Evolutionary conservation across 1,140 invertebrate species (phyloP).

Genomic region (Atta texana): DNA sequence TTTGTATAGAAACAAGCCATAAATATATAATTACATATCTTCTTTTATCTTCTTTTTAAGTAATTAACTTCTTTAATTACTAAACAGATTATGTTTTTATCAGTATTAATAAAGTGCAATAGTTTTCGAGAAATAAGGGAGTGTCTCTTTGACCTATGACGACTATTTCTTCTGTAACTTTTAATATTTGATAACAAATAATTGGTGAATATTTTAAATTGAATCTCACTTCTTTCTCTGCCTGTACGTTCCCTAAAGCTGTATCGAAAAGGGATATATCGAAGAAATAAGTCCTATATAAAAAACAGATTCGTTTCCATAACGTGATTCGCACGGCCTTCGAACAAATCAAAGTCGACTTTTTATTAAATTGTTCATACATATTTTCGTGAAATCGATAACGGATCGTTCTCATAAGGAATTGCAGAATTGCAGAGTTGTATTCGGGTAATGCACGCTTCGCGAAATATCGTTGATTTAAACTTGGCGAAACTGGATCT

Average conservation of each 20-base stretch:
- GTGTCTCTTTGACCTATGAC: too few species aligned
- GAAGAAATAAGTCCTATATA: conserved; percentile 13
- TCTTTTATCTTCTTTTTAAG: too few species aligned
- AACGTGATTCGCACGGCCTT: neutral
- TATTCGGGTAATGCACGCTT: conserved; percentile 42
- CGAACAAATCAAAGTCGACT: conserved; percentile 1
- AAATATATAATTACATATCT: too few species aligned
- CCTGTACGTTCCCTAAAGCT: neutral
- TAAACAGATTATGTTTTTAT: too few species aligned
- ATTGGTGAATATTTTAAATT: conserved; percentile 1
- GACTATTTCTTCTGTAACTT: neutral
- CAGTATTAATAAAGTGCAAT: too few species aligned
- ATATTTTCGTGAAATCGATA: conserved; percentile 46
- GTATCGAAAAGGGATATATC: conserved; percentile 8
- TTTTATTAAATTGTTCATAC: conserved; percentile 25
- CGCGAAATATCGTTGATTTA: conserved; percentile 14
- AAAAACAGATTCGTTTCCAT: conserved; percentile 24
- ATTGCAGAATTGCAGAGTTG: neutral
- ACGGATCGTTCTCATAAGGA: neutral
- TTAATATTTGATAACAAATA: neutral
- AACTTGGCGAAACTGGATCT: conserved; percentile 23
- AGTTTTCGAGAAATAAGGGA: too few species aligned
- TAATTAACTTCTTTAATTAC: too few species aligned
- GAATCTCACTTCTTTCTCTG: neutral
- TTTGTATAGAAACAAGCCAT: too few species aligned